A percentile compares a stretch with the other conserved stretches of the same genome.
Evolutionary conservation across 2,888 invertebrate genomes (phyloP).

Genomic region (Troides oblongomaculatus): DNA sequence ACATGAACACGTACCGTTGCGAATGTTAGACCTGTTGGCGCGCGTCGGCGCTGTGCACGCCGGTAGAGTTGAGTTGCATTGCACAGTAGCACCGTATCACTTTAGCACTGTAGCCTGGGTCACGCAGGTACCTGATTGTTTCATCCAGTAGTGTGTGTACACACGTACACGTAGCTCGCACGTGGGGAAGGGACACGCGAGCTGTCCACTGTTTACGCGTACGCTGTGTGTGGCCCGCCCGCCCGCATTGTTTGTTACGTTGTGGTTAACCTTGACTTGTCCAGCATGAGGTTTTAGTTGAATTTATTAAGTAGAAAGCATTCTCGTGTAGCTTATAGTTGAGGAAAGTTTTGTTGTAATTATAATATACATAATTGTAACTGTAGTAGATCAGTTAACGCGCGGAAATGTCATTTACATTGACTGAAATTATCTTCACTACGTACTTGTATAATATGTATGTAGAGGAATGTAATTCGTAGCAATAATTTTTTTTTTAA

Average conservation of each 20-base stretch:
- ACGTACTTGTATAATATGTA: neutral
- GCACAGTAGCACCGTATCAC: conserved; percentile 35
- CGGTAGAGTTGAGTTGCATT: conserved; percentile 18
- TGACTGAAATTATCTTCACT: neutral
- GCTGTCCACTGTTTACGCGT: conserved; percentile 30
- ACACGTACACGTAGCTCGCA: conserved; percentile 32
- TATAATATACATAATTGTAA: neutral
- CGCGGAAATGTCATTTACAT: neutral
- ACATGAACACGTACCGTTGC: conserved; percentile 32
- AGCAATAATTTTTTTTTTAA: neutral
- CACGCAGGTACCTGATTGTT: conserved; percentile 63
- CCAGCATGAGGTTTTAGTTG: conserved; percentile 39
- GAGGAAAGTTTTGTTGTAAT: neutral
- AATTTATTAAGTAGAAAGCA: conserved; percentile 6
- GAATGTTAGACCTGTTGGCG: conserved; percentile 29
- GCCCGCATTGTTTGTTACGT: conserved; percentile 28
- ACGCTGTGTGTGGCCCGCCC: conserved; percentile 5
- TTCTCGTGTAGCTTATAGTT: conserved; percentile 10
- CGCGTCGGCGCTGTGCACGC: no score
- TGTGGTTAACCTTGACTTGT: conserved; percentile 30
- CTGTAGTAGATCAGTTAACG: neutral
- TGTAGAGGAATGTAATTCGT: neutral
- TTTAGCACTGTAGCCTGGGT: no score
- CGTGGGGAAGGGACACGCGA: neutral
- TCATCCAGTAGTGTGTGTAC: conserved; percentile 39